phyloP scores from a whole-genome alignment of 2,797 vertebrate genomes.

The Anas bernieri region DNA sequence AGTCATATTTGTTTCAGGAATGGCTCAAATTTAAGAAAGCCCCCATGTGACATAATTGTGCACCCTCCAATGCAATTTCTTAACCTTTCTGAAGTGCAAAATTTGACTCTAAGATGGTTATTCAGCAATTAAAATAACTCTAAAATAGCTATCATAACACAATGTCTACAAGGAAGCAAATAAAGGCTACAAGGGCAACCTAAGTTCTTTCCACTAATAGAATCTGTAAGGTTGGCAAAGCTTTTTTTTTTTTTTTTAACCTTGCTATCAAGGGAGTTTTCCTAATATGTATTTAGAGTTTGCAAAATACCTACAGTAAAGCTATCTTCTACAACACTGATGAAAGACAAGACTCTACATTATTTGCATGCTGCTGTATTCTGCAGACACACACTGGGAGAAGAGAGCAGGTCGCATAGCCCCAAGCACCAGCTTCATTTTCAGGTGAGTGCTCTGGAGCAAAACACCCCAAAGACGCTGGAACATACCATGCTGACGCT shows the following conservation, averaged over 20 bases:
- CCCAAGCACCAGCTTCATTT: not conserved
- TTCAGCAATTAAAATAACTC: conserved; percentile 47
- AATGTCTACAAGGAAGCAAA: not conserved
- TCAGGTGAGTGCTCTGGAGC: not conserved
- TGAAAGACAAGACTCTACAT: not conserved
- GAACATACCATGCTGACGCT: rapidly evolving
- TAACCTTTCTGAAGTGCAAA: conserved; percentile 40
- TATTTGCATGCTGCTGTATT: not conserved
- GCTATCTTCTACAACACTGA: not conserved
- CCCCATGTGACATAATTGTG: not conserved
- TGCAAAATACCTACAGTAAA: not conserved
- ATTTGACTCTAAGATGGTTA: not conserved
- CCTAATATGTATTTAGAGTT: not conserved
- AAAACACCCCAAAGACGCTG: not conserved
- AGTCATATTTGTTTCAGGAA: not conserved
- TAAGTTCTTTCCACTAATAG: not conserved
- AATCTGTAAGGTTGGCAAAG: not conserved
- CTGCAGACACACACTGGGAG: not conserved
- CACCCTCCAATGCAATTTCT: conserved; percentile 3
- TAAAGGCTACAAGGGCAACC: not conserved
- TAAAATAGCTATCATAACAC: not conserved
- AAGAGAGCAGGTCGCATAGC: not conserved
- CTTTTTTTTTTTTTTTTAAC: not conserved
- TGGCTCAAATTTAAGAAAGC: not conserved
- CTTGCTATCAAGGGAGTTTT: not conserved